Base-by-base conservation (phyloP, 2,888 invertebrate genomes). In the Entomobrya proxima region DNA sequence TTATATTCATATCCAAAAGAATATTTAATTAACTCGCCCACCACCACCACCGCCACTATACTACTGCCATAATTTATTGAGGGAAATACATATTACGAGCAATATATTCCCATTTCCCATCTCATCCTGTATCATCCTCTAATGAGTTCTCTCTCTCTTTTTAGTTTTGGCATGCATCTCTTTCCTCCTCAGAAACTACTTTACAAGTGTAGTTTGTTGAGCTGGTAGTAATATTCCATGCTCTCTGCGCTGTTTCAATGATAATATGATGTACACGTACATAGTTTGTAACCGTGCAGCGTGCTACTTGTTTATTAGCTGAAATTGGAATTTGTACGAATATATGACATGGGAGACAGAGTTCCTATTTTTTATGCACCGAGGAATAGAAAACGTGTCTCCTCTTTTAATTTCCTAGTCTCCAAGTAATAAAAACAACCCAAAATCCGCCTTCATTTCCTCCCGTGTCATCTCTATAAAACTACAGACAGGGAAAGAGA, bases 401-500 rank as follows among this genome's bases (percentile, higher is more conserved):
- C 64, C 67, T 77, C 77, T 79, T 79, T 74, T 79, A 79, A 79
- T 79, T 79, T 79, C 78, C 78, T 79, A 58, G 58, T 37, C 58
- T 47, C 58, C 5, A 35, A 67, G 64, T 67, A 79, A 79, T 79
- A 67, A 79, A 79, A 79, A 79, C 78, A 79, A 64, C 78, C 64
- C n/a, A n/a, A 79, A 79, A 79, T 64, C 78, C 78, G 78, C 78
- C 78, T 79, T 79, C 78, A 79, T 79, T 79, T 79, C 78, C 78
- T 79, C 64, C 35, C 21, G 64, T 79, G 78, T 79, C 78, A 79
- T 74, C 74, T 52, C 7, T 11, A 40, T 11, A 74, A 50, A 52
- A 74, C 74, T 52, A 18, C 9, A 11, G 44, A 40, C 44, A 40
- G 7, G 44, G 7, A 40, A 7, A 40, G 9, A 7, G n/a, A n/a